These are phyloP conservation scores for Diadema setosum DNA, from an alignment of 35 echinoderm and acorn worm species.

Conservation along the genomic window DNA sequence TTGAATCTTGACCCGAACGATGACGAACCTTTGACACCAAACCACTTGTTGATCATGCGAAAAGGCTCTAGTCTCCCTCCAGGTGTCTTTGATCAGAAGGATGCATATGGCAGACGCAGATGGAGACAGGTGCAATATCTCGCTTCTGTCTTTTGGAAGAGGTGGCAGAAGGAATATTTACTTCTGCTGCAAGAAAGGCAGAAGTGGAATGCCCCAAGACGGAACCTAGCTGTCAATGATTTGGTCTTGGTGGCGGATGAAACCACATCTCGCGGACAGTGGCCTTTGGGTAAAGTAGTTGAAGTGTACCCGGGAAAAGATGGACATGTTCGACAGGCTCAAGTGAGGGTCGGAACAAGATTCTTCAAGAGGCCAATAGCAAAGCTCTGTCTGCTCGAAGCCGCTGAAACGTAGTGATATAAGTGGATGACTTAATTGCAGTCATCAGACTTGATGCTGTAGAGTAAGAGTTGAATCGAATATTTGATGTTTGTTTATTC, in stretches of 20 bases:
- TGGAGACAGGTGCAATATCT: slow-evolving; percentile 82
- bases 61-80: neutral
- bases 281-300: slow-evolving; percentile 24
- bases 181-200: neutral
- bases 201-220: neutral
- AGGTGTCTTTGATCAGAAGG: neutral
- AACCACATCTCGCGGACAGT: slow-evolving; percentile 15
- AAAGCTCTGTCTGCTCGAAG: slow-evolving; percentile 64
- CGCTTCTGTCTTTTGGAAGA: slow-evolving; percentile 48
- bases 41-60: slow-evolving; percentile 12
- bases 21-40: slow-evolving; percentile 19
- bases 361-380: slow-evolving; percentile 49
- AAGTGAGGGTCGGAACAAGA: slow-evolving; percentile 28
- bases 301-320: slow-evolving; percentile 22
- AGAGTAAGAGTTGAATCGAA: too few relatives aligned
- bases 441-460: too few relatives aligned
- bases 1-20: neutral
- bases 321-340: slow-evolving; percentile 12
- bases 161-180: slow-evolving; percentile 55
- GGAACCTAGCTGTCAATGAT: slow-evolving; percentile 18
- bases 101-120: neutral
- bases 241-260: slow-evolving; percentile 17
- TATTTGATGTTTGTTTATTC: too few relatives aligned
- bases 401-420: too few relatives aligned
- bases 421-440: too few relatives aligned